Conservation (phyloP, 2,113 vertebrate species). For the Megalops atlanticus region DNA sequence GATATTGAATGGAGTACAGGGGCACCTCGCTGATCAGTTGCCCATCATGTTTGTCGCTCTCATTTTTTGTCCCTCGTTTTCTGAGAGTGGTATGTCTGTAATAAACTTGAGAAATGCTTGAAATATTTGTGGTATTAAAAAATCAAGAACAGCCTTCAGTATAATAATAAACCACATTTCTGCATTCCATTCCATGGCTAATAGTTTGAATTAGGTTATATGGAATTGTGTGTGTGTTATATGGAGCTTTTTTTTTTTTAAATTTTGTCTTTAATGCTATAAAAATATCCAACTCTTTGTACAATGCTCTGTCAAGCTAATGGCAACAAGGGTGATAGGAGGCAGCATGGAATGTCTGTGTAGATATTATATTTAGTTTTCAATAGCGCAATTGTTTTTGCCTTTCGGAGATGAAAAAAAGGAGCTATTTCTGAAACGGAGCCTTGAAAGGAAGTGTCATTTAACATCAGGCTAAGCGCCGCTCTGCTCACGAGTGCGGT, state of each 20-base stretch:
- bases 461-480: slow-evolving; percentile 5
- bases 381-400: slow-evolving; percentile 21
- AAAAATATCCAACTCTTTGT: slow-evolving; percentile 9
- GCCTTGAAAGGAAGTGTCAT: slow-evolving; percentile 10
- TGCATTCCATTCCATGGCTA: background rate
- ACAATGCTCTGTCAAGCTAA: background rate
- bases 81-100: background rate
- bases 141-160: background rate
- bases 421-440: slow-evolving; percentile 2
- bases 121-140: background rate
- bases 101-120: background rate
- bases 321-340: background rate
- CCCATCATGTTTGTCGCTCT: background rate
- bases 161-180: background rate
- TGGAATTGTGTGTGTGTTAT: too few relatives aligned
- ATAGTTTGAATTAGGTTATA: slow-evolving; percentile 1
- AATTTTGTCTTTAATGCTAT: background rate
- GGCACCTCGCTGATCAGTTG: background rate
- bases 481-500: background rate
- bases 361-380: slow-evolving; percentile 24
- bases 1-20: background rate
- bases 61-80: background rate
- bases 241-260: background rate
- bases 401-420: background rate
- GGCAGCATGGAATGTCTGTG: background rate